Base-by-base conservation (phyloP, 1,140 invertebrate species). In the Pygmarrhopalites habei region DNA sequence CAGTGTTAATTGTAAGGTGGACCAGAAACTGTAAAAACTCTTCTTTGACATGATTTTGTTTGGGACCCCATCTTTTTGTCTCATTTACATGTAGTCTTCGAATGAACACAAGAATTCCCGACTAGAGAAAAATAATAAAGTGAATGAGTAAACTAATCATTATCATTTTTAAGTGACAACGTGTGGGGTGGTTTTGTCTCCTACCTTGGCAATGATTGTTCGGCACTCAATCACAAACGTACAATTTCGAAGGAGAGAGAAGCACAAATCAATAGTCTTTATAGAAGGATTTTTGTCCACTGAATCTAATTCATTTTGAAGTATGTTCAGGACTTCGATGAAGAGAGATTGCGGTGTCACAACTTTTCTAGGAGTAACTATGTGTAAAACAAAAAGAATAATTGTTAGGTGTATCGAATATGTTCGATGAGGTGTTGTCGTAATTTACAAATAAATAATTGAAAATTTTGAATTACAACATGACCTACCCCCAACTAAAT, bases 11-110 rank as follows among this genome's bases (percentile, higher is more conserved):
- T 12, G 62, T 52, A 1, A 62, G 10, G 15, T 67, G 58, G n/a
- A 62, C 47, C 4, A 70, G 29, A 43, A 64, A 66, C 2, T 62
- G 39, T 5, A 70, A 21, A 56, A 49, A 70, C 10, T 52, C 41
- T 23, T 15, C 2, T 63, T 67, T 70, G 12, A 70, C 41, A 14
- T 49, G 39, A 28, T 64, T 53, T 14, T 70, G 61, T 23, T 70
- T 70, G 1, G 29, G 21, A 28, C 58, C 57, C 68, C 68, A 70
- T 35, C 64, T 66, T 29, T 66, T 67, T 15, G 59, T 67, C 28
- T 70, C 65, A 44, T 60, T 63, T 4, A 43, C 15, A 46, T 67
- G 68, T 14, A 70, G 43, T 57, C 47, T 70, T 35, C 35, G 51
- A 32, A 70, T 49, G 46, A 65, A 65, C 58, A 46, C 32, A 41